Evolutionary conservation across 2,113 vertebrate species (phyloP).

Genomic region (Triplophysa rosa): DNA sequence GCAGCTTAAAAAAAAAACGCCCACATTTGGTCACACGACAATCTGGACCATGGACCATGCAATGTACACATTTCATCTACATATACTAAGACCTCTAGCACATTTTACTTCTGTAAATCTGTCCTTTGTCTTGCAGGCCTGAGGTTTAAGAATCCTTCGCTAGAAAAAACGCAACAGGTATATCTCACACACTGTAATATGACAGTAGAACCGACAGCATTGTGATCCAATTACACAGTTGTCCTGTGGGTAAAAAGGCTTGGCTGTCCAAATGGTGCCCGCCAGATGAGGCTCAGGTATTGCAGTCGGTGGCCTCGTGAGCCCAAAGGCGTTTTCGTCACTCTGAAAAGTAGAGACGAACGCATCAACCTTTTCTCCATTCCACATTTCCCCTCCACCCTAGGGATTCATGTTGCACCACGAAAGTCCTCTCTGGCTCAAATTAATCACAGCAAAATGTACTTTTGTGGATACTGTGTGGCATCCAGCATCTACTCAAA

Average conservation of each 20-base stretch:
- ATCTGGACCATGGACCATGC: too few species aligned
- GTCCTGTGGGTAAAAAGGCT: slow-evolving; percentile 31
- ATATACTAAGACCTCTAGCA: not conserved
- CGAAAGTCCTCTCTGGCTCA: not conserved
- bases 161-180: not conserved
- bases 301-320: slow-evolving; percentile 4
- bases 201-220: not conserved
- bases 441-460: slow-evolving; percentile 45
- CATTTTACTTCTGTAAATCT: not conserved
- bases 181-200: slow-evolving; percentile 18
- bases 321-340: slow-evolving; percentile 30
- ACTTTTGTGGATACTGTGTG: slow-evolving; percentile 39
- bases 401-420: not conserved
- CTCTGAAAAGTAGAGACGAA: slow-evolving; percentile 7
- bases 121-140: not conserved
- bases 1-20: too few species aligned
- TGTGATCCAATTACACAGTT: slow-evolving; percentile 16
- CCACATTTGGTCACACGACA: too few species aligned
- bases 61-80: not conserved
- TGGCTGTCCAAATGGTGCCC: not conserved
- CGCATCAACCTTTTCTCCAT: slow-evolving; percentile 8
- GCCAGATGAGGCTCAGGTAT: slow-evolving; percentile 30
- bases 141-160: not conserved
- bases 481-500: slow-evolving; percentile 27
- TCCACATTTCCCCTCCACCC: not conserved